Conservation (phyloP, 2,888 invertebrate species). For the Dorcus hopei region DNA sequence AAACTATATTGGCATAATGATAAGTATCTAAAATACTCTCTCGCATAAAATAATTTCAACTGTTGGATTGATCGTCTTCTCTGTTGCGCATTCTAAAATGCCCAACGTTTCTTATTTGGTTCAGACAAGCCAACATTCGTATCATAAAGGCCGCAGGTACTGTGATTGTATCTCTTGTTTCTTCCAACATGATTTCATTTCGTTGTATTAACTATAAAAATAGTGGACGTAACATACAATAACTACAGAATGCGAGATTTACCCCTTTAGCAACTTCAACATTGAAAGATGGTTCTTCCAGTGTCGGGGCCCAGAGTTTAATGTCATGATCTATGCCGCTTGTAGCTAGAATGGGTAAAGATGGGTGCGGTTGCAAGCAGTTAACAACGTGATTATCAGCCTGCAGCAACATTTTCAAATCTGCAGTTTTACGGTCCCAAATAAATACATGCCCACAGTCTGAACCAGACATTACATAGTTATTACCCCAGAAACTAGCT, state of each 20-base stretch:
- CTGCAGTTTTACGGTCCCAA: slow-evolving; percentile 71
- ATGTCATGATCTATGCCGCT: slow-evolving; percentile 88
- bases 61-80: slow-evolving; percentile 5
- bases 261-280: slow-evolving; percentile 62
- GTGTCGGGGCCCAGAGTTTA: slow-evolving; percentile 77
- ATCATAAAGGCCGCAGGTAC: slow-evolving; percentile 87
- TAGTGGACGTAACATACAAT: not conserved
- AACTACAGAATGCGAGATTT: slow-evolving; percentile 32
- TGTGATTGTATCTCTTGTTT: slow-evolving; percentile 82
- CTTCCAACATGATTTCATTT: slow-evolving; percentile 80
- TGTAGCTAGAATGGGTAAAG: slow-evolving; percentile 70
- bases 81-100: slow-evolving; percentile 22
- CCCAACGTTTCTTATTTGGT: slow-evolving; percentile 57
- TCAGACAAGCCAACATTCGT: slow-evolving; percentile 66
- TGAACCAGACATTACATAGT: slow-evolving; percentile 81
- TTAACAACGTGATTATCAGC: slow-evolving; percentile 83
- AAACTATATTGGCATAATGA: no score
- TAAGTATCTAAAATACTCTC: no score
- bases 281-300: slow-evolving; percentile 61
- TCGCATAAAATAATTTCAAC: not conserved
- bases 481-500: slow-evolving; percentile 79
- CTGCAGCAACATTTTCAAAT: slow-evolving; percentile 70
- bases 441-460: slow-evolving; percentile 86
- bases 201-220: slow-evolving; percentile 65
- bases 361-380: slow-evolving; percentile 81